Base-by-base conservation (phyloP, 2,888 invertebrate species). In the Galerucella pusilla region DNA sequence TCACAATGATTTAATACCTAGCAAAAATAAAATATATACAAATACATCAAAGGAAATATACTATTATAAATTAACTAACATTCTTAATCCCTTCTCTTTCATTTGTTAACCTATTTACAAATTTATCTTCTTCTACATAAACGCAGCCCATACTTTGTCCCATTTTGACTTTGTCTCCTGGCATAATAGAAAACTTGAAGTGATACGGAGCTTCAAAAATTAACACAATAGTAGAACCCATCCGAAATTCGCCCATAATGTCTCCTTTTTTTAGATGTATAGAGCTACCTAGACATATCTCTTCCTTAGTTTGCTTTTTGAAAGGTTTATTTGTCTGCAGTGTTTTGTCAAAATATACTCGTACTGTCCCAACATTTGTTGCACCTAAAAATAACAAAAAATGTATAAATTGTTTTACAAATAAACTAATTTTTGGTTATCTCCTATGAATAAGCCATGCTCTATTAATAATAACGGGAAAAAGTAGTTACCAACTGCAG, bases 311-410 rank as follows among this genome's bases (percentile, higher is more conserved):
- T 70, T 81, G 76, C 2, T 81, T 77, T 45, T 82, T 81, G 75
- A 83, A 84, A n/a, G 80, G 79, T 60, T 78, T 92, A 83, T 97
- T 96, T 0, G 96, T 97, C 81, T 92, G 91, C 49, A 97, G 86
- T 16, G 93, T 91, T 79, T 93, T 90, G 86, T 99, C 98, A 78
- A 93, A 93, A 85, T 94, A 95, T 57, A 99, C 96, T 85, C 93
- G 93, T 77, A 98, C 96, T 0, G 97, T 97, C 0, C 99, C 99
- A 1, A 99, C 99, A 85, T 99, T 99, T 0, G 99, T 99, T 0
- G 99, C 99, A 16, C 93, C 89, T 89, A 61, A 14, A 74, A 77
- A 61, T 20, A 54, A 74, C 7, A 5, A 42, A 42, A n/a, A 42
- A 42, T 42, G 35, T 7, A 9, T 42, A 42, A 42, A 7, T 28